A percentile compares a stretch with the other conserved stretches of the same genome.
These are phyloP conservation scores for Torymus texanus DNA, from an alignment of 2,888 invertebrate genomes.

Conservation along the genomic window DNA sequence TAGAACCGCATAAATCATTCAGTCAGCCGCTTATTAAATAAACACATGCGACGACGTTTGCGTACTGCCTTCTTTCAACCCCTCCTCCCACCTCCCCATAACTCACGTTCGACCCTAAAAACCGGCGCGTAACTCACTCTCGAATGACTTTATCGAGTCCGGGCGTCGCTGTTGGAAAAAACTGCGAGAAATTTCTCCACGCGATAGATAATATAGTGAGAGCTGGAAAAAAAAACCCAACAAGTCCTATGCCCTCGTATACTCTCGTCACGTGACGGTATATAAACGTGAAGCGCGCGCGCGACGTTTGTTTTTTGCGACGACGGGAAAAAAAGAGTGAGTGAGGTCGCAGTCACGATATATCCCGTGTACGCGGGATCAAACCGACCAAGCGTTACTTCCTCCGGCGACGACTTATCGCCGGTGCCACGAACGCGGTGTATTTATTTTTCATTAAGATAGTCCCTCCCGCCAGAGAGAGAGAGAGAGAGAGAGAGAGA, in stretches of 20 bases:
- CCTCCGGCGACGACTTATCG: slow-evolving; percentile 56
- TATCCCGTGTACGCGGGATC: no score
- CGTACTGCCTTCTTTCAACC: no score
- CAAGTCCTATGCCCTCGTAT: background rate
- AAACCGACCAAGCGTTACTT: slow-evolving; percentile 4
- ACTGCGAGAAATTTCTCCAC: slow-evolving; percentile 15
- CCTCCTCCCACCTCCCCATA: background rate
- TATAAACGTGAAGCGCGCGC: no score
- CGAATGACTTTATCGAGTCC: slow-evolving; percentile 39
- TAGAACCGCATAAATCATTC: slow-evolving; percentile 17
- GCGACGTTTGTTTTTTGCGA: no score
- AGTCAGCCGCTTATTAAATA: slow-evolving; percentile 16
- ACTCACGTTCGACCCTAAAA: slow-evolving; percentile 30
- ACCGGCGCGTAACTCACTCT: slow-evolving; percentile 13
- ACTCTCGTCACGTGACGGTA: no score
- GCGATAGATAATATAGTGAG: background rate
- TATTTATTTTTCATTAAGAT: slow-evolving; percentile 63
- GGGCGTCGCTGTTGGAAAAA: slow-evolving; percentile 5
- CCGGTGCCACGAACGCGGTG: slow-evolving; percentile 60
- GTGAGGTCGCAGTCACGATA: no score
- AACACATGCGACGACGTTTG: slow-evolving; percentile 13
- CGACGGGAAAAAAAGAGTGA: no score
- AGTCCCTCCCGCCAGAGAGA: background rate
- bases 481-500: no score
- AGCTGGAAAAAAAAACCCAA: slow-evolving; percentile 7